A percentile compares a stretch with the other conserved stretches of the same genome.
These are phyloP conservation scores for Gila orcuttii DNA, from an alignment of 2,113 vertebrate genomes.

Conservation along the genomic window DNA sequence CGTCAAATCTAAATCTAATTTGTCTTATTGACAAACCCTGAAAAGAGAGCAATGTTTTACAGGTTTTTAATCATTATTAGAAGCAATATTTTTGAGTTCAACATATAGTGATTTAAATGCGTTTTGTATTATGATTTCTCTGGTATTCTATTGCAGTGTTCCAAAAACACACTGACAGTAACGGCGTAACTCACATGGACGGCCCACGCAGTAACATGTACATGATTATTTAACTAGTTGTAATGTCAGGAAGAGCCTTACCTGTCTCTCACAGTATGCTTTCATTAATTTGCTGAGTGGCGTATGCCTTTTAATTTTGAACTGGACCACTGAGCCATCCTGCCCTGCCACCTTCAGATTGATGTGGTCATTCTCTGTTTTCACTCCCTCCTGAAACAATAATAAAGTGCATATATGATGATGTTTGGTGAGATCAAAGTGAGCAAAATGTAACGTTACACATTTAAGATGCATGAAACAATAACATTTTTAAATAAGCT, in stretches of 20 bases:
- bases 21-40: slow-evolving; percentile 84
- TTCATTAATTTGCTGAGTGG: slow-evolving; percentile 95
- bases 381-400: slow-evolving; percentile 84
- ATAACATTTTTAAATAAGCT: not conserved
- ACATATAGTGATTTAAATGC: not conserved
- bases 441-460: not conserved
- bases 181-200: not conserved
- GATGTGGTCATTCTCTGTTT: slow-evolving; percentile 92
- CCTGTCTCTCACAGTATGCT: slow-evolving; percentile 94
- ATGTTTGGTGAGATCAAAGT: not conserved
- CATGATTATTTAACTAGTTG: not conserved
- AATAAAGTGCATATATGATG: not conserved
- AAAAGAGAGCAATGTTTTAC: slow-evolving; percentile 19
- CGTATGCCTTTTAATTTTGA: slow-evolving; percentile 93
- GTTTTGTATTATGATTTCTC: not conserved
- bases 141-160: not conserved
- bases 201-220: not conserved
- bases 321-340: slow-evolving; percentile 92
- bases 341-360: slow-evolving; percentile 93
- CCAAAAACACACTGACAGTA: not conserved
- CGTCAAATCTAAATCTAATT: slow-evolving; percentile 85
- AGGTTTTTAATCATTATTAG: not conserved
- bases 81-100: not conserved
- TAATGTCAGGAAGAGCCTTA: slow-evolving; percentile 55
- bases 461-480: not conserved